These are phyloP conservation scores for Rattus rattus DNA, from an alignment of 2,113 vertebrate genomes.

Conservation along the genomic window DNA sequence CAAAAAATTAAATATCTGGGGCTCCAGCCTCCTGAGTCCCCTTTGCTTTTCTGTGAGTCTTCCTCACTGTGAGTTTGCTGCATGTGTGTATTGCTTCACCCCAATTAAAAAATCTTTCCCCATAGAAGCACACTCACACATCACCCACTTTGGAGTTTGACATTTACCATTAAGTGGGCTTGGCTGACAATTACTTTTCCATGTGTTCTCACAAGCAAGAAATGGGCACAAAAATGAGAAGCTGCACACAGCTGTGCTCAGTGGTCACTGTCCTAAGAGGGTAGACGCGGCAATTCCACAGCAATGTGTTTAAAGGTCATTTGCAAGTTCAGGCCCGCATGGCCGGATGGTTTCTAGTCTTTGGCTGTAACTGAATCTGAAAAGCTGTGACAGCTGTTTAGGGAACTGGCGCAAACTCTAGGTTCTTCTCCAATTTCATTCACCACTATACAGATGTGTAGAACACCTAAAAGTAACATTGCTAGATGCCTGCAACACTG, in stretches of 20 bases:
- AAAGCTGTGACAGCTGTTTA: neutral
- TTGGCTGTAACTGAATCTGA: neutral
- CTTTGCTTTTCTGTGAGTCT: neutral
- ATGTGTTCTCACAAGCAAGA: neutral
- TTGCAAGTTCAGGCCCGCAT: neutral
- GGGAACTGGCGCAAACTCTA: neutral
- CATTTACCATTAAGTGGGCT: neutral
- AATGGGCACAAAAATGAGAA: neutral
- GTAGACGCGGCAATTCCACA: neutral
- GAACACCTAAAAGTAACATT: neutral
- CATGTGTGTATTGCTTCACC: neutral
- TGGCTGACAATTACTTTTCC: neutral
- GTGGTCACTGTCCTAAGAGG: neutral
- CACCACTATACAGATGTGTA: neutral
- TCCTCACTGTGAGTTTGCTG: neutral
- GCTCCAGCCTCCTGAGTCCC: neutral
- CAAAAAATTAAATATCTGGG: neutral
- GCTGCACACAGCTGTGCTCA: neutral
- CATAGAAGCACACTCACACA: neutral
- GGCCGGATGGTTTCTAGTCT: neutral
- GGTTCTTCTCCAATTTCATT: neutral
- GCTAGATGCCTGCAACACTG: neutral
- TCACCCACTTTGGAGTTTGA: neutral
- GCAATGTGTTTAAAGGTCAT: neutral
- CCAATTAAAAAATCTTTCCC: neutral